Base-by-base conservation (phyloP, 2,113 vertebrate species). In the Corydoras sp. region DNA sequence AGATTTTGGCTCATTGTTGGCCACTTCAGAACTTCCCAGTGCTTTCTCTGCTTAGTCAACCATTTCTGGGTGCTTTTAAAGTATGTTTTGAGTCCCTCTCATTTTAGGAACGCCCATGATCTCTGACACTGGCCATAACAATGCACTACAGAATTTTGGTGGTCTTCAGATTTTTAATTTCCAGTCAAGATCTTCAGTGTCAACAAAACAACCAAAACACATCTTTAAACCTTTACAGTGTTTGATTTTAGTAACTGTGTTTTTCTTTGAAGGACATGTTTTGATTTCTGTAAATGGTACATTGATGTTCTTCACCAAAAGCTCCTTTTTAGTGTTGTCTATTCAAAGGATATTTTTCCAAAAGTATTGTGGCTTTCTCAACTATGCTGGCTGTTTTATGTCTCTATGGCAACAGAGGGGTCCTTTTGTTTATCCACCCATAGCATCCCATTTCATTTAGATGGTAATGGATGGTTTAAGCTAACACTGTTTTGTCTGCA, bases 261-360 rank as follows among this genome's bases (percentile, higher is more conserved):
- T n/a, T 2, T 58, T 58, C 56, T 15, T 58, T 58, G 7, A 43
- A 43, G 4, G 56, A 5, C 56, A 15, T n/a, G 8, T 58, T 58
- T 58, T 15, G 14, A 18, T 58, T 58, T 58, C 14, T 58, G n/a
- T 58, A 58, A 58, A 58, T 58, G 56, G 13, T 58, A 58, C 56
- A 15, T 9, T 58, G 56, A 58, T 15, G 56, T n/a, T 18, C 13
- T 43, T 43, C 35, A 58, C 56, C 13, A 58, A 58, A 58, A 14
- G 13, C 3, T 58, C 7, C 7, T 18, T 58, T 58, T 18, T 58
- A 8, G 35, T 43, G 1, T 43, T 8, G 4, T 4, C 35, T 43
- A 43, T 43, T 43, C 7, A 43, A 43, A 43, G 56, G 14, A 15
- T 10, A 58, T 58, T 58, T n/a, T 58, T n/a, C 13, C 56, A 58